Evolutionary conservation across 37 sponge, comb jelly and placozoan genomes (phyloP), one percentile per base, ranked within the genome.

Genomic region (Aplysina aerophoba): DNA sequence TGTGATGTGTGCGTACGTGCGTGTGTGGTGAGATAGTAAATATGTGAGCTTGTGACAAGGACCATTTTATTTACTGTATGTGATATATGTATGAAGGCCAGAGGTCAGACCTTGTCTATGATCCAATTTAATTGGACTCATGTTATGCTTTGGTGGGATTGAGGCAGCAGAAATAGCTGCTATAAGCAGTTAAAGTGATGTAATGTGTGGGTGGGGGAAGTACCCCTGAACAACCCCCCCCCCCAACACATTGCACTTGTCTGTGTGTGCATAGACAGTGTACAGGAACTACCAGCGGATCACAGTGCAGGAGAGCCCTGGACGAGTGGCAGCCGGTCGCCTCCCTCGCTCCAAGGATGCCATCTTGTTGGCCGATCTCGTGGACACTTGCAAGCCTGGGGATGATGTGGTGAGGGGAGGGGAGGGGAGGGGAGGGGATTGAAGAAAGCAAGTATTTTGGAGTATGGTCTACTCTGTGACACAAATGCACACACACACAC

Each of bases 281-380:
- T 99, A 99, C 74, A 93, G 95, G 86, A 99, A 99, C 85, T 99
- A 99, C 83, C 99, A 99, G 91, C 83, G 96, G 44, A 96, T 99
- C 81, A 97, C 97, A 0, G 86, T 99, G 17, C 99, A 99, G 77
- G 99, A 99, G 87, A 99, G 97, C 67, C 99, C 97, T 0, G 97
- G 97, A 6, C 97, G 97, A 81, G 92, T 99, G 79, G 95, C 99
- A 19, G 99, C 99, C 50, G 99, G 99, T 31, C 87, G 99, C 21
- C 89, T 99, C 11, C 99, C 99, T 56, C 86, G 99, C 22, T 97
- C 96, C 25, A 99, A 97, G 85, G 97, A 97, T 75, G 96, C 91
- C 56, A 97, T 97, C 35, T 92, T 99, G 55, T 63, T 97, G 27
- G 93, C 96, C 15, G 99, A 99, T 73, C 89, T 99, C 41, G 99